Evolutionary conservation across 2,113 vertebrate species (phyloP).

Genomic region (Callipepla squamata): DNA sequence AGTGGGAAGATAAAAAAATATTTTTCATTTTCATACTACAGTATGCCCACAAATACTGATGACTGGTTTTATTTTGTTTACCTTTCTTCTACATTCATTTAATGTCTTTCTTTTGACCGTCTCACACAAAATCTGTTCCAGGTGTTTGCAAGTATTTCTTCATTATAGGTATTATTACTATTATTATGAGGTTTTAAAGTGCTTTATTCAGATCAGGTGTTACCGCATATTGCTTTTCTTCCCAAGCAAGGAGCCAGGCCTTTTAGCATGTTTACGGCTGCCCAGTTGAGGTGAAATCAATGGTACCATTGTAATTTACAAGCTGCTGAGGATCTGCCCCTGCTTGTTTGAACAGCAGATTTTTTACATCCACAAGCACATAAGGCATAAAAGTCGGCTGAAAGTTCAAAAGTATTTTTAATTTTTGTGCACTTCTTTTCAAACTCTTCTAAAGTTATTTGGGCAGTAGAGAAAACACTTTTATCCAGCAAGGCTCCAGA

Average conservation of each 20-base stretch:
- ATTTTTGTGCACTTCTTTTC: constrained; percentile 39
- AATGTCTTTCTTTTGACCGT: neutral
- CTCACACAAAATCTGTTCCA: constrained; percentile 9
- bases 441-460: constrained; percentile 11
- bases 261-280: neutral
- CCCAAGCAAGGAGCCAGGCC: neutral
- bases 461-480: neutral
- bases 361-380: neutral
- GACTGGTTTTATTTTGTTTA: neutral
- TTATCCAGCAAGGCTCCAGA: neutral
- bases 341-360: constrained; percentile 35
- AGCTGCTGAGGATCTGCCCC: neutral
- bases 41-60: neutral
- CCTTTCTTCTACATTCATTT: constrained; percentile 4
- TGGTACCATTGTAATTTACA: neutral
- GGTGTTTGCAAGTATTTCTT: neutral
- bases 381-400: neutral
- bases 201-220: constrained; percentile 17
- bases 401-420: constrained; percentile 43
- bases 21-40: neutral
- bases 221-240: neutral
- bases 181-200: neutral
- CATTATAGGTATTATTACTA: neutral
- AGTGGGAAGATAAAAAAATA: neutral
- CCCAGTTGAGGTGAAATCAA: constrained; percentile 10